Percentiles rank a stretch among this genome's conserved stretches.
phyloP scores from a whole-genome alignment of 2,888 invertebrate genomes.

The Fragum fragum region DNA sequence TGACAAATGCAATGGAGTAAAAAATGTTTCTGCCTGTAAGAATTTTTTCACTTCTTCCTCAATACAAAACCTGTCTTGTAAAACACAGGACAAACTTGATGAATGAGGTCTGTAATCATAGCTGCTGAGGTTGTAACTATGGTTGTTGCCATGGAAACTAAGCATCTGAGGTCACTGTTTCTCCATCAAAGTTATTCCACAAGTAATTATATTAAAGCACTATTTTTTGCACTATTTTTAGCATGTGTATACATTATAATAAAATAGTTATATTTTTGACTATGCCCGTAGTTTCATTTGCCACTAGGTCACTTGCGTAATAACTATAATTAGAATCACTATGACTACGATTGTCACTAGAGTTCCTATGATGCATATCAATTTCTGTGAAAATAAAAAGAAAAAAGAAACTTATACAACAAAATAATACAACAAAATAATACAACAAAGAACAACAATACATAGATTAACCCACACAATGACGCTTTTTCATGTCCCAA shows the following conservation, averaged over 20 bases:
- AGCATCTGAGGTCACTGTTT: slow-evolving; percentile 15
- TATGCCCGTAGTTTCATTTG: neutral
- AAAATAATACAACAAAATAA: slow-evolving; percentile 9
- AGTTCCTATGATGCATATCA: slow-evolving; percentile 32
- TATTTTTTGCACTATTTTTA: neutral
- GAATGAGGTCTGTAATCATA: neutral
- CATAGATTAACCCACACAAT: too few species aligned
- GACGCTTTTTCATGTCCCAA: too few species aligned
- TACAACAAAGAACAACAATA: slow-evolving; percentile 15
- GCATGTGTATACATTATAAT: neutral
- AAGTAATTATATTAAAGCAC: neutral
- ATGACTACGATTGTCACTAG: slow-evolving; percentile 26
- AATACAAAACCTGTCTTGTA: neutral
- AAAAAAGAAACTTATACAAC: too few species aligned
- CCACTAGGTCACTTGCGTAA: slow-evolving; percentile 18
- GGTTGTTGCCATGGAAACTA: slow-evolving; percentile 21
- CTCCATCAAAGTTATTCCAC: neutral
- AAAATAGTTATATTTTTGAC: slow-evolving; percentile 11
- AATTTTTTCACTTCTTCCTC: too few species aligned
- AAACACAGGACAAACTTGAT: neutral
- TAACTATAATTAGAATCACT: slow-evolving; percentile 28
- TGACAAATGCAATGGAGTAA: too few species aligned
- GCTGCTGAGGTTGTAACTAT: slow-evolving; percentile 14
- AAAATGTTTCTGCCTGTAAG: too few species aligned
- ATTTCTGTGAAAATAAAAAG: slow-evolving; percentile 25